These are phyloP conservation scores for Axinella damicornis DNA, from an alignment of 37 sponge, comb jelly and placozoan genomes.

Conservation along the genomic window DNA sequence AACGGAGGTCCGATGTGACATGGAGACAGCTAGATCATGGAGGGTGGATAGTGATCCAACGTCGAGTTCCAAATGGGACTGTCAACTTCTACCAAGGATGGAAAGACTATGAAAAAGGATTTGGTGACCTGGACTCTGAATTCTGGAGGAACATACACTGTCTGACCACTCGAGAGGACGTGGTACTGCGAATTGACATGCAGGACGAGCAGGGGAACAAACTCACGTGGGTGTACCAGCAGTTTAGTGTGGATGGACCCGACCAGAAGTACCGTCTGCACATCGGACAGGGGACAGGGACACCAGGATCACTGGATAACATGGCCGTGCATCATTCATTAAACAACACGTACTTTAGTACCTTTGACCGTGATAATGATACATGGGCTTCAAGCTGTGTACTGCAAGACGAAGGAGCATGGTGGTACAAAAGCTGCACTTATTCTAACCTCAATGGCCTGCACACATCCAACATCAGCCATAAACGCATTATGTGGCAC, in stretches of 20 bases:
- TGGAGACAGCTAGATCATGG: slow-evolving; percentile 44
- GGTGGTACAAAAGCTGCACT: slow-evolving; percentile 36
- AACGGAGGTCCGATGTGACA: slow-evolving; percentile 27
- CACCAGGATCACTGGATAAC: not conserved
- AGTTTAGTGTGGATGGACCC: slow-evolving; percentile 21
- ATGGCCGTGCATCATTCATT: not conserved
- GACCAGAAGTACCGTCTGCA: slow-evolving; percentile 8
- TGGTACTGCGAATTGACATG: slow-evolving; percentile 6
- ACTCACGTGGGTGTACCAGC: not conserved
- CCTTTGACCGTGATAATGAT: slow-evolving; percentile 40
- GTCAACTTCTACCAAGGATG: slow-evolving; percentile 32
- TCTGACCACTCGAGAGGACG: slow-evolving; percentile 9
- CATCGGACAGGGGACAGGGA: slow-evolving; percentile 4
- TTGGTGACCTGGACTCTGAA: slow-evolving; percentile 29
- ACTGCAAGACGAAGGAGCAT: not conserved
- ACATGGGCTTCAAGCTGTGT: slow-evolving; percentile 1
- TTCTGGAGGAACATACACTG: slow-evolving; percentile 46
- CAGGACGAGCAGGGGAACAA: not conserved
- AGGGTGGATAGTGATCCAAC: slow-evolving; percentile 43
- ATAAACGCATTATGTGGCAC: not conserved
- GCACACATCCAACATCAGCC: not conserved
- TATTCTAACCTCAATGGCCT: slow-evolving; percentile 38
- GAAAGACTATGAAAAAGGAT: slow-evolving; percentile 34
- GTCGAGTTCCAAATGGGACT: slow-evolving; percentile 30
- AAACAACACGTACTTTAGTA: slow-evolving; percentile 32